phyloP scores from a whole-genome alignment of 2,797 vertebrate species.

The Nannoperca australis region DNA sequence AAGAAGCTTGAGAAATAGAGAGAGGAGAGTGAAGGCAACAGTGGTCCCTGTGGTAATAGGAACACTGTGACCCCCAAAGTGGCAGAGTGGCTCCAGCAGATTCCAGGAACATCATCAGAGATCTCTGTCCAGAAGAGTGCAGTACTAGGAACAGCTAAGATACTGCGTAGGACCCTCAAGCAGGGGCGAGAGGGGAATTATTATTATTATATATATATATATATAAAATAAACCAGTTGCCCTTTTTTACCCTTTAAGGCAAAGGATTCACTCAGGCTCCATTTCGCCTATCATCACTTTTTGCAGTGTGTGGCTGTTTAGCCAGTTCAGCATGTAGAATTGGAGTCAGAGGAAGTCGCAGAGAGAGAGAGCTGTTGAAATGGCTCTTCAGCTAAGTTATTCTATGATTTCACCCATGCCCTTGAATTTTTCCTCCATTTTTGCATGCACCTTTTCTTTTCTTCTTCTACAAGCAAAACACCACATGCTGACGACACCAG shows the following conservation, averaged over 20 bases:
- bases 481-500: conserved; percentile 2
- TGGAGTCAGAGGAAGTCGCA: conserved; percentile 8
- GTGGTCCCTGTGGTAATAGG: too few species aligned
- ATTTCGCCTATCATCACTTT: conserved; percentile 21
- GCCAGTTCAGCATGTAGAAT: conserved; percentile 17
- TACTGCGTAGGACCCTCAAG: too few species aligned
- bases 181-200: too few species aligned
- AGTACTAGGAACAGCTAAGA: too few species aligned
- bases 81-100: too few species aligned
- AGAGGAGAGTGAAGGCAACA: too few species aligned
- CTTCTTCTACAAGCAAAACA: conserved; percentile 10
- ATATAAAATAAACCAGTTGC: too few species aligned
- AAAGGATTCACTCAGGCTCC: background rate
- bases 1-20: too few species aligned
- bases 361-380: conserved; percentile 18
- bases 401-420: conserved; percentile 18
- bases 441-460: background rate
- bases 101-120: too few species aligned
- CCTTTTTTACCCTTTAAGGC: background rate
- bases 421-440: conserved; percentile 18
- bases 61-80: too few species aligned
- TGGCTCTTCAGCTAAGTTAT: conserved; percentile 7
- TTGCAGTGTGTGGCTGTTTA: conserved; percentile 8
- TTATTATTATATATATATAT: too few species aligned
- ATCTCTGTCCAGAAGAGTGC: too few species aligned